Percentiles rank a stretch among this genome's conserved stretches.
phyloP scores from a whole-genome alignment of 2,797 vertebrate genomes.

The Mus caroli region DNA sequence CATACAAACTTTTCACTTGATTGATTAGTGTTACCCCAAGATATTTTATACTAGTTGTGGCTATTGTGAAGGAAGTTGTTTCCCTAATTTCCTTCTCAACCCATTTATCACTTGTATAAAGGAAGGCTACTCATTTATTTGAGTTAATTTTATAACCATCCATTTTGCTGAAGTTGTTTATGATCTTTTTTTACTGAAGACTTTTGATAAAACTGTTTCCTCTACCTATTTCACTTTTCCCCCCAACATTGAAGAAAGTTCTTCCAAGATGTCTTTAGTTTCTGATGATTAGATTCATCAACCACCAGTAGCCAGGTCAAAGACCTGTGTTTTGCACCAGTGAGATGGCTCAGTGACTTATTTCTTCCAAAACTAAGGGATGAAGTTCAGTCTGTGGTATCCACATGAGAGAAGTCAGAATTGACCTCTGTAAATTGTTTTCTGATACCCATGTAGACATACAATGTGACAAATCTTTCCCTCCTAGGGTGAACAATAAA shows the following conservation, averaged over 20 bases:
- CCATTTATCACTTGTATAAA: too few relatives aligned
- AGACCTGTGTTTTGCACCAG: background rate
- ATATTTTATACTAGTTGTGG: too few relatives aligned
- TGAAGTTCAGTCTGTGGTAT: background rate
- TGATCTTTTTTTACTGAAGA: background rate
- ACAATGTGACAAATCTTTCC: background rate
- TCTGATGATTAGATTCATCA: background rate
- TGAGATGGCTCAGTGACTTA: background rate
- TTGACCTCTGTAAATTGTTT: background rate
- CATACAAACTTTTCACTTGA: too few relatives aligned
- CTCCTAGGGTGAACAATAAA: background rate
- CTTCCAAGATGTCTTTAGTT: conserved; percentile 26
- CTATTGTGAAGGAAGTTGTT: too few relatives aligned
- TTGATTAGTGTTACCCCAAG: too few relatives aligned
- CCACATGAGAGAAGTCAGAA: background rate
- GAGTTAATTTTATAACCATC: too few relatives aligned
- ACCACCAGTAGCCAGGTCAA: background rate
- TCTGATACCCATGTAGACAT: background rate
- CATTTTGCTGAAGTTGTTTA: too few relatives aligned
- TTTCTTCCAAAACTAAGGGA: background rate
- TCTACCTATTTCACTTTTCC: background rate
- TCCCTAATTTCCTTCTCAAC: too few relatives aligned
- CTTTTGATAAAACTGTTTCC: background rate
- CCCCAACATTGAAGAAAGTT: conserved; percentile 10
- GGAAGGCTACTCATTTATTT: too few relatives aligned